Conservation (phyloP, 2,797 vertebrate species). For the Stomatorhinus walkeri region DNA sequence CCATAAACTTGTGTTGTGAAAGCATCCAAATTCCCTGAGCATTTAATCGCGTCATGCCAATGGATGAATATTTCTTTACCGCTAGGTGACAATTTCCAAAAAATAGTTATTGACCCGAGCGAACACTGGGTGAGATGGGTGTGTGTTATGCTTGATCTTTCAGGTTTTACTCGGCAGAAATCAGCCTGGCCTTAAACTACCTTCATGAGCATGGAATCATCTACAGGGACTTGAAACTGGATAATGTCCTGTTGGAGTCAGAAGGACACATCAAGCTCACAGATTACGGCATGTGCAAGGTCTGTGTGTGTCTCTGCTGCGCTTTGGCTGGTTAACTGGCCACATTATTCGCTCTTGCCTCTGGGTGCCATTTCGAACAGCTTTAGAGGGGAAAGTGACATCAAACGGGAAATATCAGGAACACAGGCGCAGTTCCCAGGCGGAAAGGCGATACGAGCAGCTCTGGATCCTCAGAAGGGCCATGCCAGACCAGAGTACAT, state of each 20-base stretch:
- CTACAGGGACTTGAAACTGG: conserved; percentile 97
- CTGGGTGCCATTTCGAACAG: background rate
- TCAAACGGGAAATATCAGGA: background rate
- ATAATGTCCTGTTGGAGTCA: conserved; percentile 93
- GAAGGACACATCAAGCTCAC: conserved; percentile 99
- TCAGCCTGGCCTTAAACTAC: conserved; percentile 95
- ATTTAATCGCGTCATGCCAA: background rate
- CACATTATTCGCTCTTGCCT: conserved; percentile 4
- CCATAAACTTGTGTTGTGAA: background rate
- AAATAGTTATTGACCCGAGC: background rate
- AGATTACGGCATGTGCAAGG: conserved; percentile 99
- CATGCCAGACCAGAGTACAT: background rate
- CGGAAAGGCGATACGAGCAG: background rate
- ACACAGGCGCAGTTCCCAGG: background rate
- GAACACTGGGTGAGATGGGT: background rate
- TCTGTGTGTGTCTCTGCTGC: background rate
- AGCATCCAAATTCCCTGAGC: background rate
- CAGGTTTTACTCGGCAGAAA: conserved; percentile 98
- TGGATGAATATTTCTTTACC: background rate
- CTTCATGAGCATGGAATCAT: conserved; percentile 97
- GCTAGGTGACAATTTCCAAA: background rate
- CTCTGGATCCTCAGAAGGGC: background rate
- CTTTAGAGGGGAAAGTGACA: background rate
- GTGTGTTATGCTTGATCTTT: background rate
- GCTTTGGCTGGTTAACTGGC: background rate